Base-by-base conservation (phyloP, 1,140 invertebrate species). In the Drosophila azteca region DNA sequence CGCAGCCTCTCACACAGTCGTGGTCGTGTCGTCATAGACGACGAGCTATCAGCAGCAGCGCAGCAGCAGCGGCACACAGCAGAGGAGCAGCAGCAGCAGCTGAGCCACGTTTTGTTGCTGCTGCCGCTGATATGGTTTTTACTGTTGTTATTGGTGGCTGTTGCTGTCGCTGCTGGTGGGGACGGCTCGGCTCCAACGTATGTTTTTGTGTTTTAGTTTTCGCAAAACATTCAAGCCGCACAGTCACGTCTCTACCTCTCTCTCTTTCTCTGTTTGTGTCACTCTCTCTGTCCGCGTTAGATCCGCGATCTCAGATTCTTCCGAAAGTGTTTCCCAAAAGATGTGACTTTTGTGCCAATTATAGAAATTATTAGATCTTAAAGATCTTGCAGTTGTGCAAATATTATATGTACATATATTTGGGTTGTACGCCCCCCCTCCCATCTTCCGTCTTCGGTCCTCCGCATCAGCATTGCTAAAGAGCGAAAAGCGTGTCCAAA, bases 191-290 rank as follows among this genome's bases (percentile, higher is more conserved):
- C 65, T 46, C 60, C 54, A 70, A 53, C 65, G 52, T 50, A 50
- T 43, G 52, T 51, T 80, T 80, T 67, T 76, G 62, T 70, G 70
- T 87, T 87, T 87, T 88, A 87, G 83, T 87, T 87, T 87, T 82
- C 82, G 75, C 83, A 88, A 79, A 71, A 88, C 82, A 76, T 76
- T 55, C 82, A 88, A 87, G 70, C 74, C 79, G 57, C 75, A 79
- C 83, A 87, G 82, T 79, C 78, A 66, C 72, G 66, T 63, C 66
- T 31, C 39, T 26, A 26, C 5, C 35, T 52, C 8, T 35, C 55
- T 51, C 6, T 44, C 55, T 44, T n/a, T 59, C 9, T 39, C 35
- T 39, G 17, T 20, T 3, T 13, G 11, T 39, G 35, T 39, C 35
- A 39, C 35, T 39, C 35, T 39, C 35, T 39, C 11, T n/a, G n/a